Percentiles rank a stretch among this genome's conserved stretches.
These are phyloP conservation scores for Watsonalla binaria DNA, from an alignment of 2,888 invertebrate species.

Conservation along the genomic window DNA sequence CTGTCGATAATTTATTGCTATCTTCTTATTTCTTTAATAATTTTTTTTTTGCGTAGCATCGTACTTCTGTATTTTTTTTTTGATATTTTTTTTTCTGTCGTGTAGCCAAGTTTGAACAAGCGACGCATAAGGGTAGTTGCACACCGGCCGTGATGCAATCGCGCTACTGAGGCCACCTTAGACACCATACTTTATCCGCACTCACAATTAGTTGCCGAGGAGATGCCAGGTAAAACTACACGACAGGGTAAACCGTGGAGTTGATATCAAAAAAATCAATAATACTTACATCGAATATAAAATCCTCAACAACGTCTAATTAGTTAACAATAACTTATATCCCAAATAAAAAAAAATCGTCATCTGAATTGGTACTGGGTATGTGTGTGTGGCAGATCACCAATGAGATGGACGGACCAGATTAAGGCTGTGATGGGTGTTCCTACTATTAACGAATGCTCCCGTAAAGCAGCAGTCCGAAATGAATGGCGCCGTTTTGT, in stretches of 20 bases:
- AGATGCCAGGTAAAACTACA: conserved; percentile 76
- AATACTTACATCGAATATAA: neutral
- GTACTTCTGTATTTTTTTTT: neutral
- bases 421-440: too few species aligned
- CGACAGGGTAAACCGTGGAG: conserved; percentile 25
- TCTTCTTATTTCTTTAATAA: too few species aligned
- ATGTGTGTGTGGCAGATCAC: too few species aligned
- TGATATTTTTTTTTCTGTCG: neutral
- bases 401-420: too few species aligned
- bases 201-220: conserved; percentile 76
- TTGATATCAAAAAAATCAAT: neutral
- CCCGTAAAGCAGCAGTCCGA: too few species aligned
- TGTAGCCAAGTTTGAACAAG: conserved; percentile 34
- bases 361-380: too few species aligned
- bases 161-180: conserved; percentile 73
- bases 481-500: too few species aligned
- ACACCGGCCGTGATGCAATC: conserved; percentile 69
- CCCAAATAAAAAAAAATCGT: too few species aligned
- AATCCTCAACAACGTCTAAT: neutral
- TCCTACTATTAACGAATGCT: too few species aligned
- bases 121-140: conserved; percentile 56
- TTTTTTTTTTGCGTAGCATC: too few species aligned
- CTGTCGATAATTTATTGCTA: too few species aligned
- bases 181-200: conserved; percentile 77
- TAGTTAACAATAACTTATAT: too few species aligned